These are phyloP conservation scores for Takifugu flavidus DNA, from an alignment of 2,113 vertebrate genomes.

Conservation along the genomic window DNA sequence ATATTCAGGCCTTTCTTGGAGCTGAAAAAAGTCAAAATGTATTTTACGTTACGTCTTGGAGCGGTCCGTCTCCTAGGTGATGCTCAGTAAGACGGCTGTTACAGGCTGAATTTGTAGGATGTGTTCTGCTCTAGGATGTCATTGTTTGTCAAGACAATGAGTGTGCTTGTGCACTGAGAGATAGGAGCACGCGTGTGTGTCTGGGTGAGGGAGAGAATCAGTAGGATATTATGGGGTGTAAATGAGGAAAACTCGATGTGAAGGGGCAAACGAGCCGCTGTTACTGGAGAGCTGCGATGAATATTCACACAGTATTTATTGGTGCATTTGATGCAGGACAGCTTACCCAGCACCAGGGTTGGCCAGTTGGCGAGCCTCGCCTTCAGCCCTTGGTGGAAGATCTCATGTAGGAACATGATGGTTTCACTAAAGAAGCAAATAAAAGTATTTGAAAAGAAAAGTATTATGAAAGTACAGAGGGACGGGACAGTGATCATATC, in stretches of 20 bases:
- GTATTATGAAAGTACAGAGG: conserved; percentile 9
- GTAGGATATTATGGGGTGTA: conserved; percentile 36
- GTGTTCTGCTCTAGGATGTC: conserved; percentile 38
- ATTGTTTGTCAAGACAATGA: conserved; percentile 65
- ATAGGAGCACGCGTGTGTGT: conserved; percentile 25
- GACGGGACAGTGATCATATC: too few species aligned
- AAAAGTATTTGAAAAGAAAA: too few species aligned
- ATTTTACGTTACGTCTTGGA: conserved; percentile 43
- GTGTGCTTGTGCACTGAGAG: conserved; percentile 38
- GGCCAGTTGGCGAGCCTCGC: conserved; percentile 98
- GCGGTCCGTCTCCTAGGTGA: conserved; percentile 53
- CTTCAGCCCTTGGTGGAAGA: conserved; percentile 98
- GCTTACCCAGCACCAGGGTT: conserved; percentile 95
- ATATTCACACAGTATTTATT: conserved; percentile 10
- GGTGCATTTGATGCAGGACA: conserved; percentile 18
- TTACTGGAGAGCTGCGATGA: conserved; percentile 28
- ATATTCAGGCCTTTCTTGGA: too few species aligned
- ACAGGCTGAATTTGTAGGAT: conserved; percentile 40
- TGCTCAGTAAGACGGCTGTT: conserved; percentile 36
- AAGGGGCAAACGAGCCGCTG: conserved; percentile 50
- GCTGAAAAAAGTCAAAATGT: conserved; percentile 26
- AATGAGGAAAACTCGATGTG: conserved; percentile 39
- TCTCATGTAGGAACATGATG: conserved; percentile 99
- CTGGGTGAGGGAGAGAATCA: conserved; percentile 27
- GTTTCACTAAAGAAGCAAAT: conserved; percentile 82